Base-by-base conservation (phyloP, 2,888 invertebrate genomes). In the Luperina testacea region DNA sequence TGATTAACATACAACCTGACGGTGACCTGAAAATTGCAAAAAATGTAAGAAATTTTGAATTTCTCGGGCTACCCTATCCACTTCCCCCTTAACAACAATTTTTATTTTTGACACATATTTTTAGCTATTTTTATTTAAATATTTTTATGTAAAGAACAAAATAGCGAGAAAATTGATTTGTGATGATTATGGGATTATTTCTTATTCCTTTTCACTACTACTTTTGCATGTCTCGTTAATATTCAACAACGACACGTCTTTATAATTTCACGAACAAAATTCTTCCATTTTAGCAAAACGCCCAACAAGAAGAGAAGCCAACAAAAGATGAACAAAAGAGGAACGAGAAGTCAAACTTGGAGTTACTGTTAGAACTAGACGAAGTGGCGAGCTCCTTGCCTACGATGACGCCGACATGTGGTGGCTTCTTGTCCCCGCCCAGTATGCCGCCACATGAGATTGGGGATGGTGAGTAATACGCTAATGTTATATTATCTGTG, bases 281-380 rank as follows among this genome's bases (percentile, higher is more conserved):
- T 27, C 9, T 72, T 24, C 27, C 3, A 11, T 75, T 82, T 15
- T 85, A 85, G 84, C 79, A 80, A 80, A 74, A 79, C 9, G 17
- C 68, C 5, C 64, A 80, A 53, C 67, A 71, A 20, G 65, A 67
- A 73, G 73, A 51, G 38, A 73, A 48, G 0, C n/a, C 81, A 0
- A 59, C 82, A 53, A 86, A 83, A 69, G 81, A 90, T 76, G 90
- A 91, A 68, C 88, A 90, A 86, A 93, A 90, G 89, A 94, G 89
- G 78, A 94, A 91, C 57, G 95, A 96, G 92, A 97, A 97, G 92
- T 96, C 98, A 9, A 98, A 98, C 95, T 94, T 99, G 84, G 99
- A 99, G 94, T 95, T 99, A 27, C 96, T 99, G 17, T 94, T 99
- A 63, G 99, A 99, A 92, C 96, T 99, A 86, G 98, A 98, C 92